These are phyloP conservation scores for Erebia aethiops DNA, from an alignment of 2,888 invertebrate genomes.

Conservation along the genomic window DNA sequence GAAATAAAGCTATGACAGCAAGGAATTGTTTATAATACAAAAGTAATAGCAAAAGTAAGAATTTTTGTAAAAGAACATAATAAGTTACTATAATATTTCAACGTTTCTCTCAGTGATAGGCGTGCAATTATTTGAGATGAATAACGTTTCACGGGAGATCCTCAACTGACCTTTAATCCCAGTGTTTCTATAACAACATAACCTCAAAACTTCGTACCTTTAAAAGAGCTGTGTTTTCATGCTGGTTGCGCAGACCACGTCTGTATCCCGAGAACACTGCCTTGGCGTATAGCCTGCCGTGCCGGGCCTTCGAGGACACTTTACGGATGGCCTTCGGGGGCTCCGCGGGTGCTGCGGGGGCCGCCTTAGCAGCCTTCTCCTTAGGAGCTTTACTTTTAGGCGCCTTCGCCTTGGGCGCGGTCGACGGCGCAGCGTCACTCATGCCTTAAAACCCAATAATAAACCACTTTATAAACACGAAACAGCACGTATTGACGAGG, in stretches of 20 bases:
- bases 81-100: too few species aligned
- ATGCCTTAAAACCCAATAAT: conserved; percentile 73
- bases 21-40: too few species aligned
- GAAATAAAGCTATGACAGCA: too few species aligned
- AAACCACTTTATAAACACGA: conserved; percentile 43
- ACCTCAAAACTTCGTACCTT: conserved; percentile 79
- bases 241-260: conserved; percentile 98
- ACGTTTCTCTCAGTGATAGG: too few species aligned
- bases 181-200: neutral
- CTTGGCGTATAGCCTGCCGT: conserved; percentile 97
- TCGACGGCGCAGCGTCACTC: conserved; percentile 83
- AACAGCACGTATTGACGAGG: conserved; percentile 53
- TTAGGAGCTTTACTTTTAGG: conserved; percentile 83
- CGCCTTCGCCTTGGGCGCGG: conserved; percentile 79
- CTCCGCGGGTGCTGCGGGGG: conserved; percentile 81
- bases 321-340: conserved; percentile 78
- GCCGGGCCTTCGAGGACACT: conserved; percentile 82
- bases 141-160: too few species aligned
- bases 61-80: too few species aligned
- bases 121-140: too few species aligned
- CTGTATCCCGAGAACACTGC: conserved; percentile 98
- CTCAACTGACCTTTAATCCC: too few species aligned
- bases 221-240: conserved; percentile 97
- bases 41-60: too few species aligned
- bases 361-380: conserved; percentile 80